Base-by-base conservation (phyloP, 2,113 vertebrate genomes). In the Melanerpes formicivorus region DNA sequence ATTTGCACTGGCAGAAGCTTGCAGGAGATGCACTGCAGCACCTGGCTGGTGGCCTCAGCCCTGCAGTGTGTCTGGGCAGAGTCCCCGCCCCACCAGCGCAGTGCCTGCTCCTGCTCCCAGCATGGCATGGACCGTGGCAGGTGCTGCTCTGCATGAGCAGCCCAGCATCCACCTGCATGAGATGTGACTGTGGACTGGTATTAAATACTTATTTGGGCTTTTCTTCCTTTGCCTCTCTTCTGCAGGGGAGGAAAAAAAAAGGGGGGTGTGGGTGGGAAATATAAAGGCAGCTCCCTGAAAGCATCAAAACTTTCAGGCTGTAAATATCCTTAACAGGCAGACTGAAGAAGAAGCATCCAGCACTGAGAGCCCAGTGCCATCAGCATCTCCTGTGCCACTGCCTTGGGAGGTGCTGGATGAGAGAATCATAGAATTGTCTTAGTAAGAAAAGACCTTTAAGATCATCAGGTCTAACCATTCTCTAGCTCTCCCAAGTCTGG, bases 61-160 rank as follows among this genome's bases (percentile, higher is more conserved):
- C 37, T 1, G 5, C 3, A 1, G 15, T 0, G 0, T 2, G 2
- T 11, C 72, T 6, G 15, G 16, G 42, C 7, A 29, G 48, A 56
- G 67, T 13, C 44, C 30, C 32, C 0, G 1, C 69, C 50, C 59
- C 76, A 13, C 4, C 29, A 17, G n/a, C 0, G 1, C 0, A 0
- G 18, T 1, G 4, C 48, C 85, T 55, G 42, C 29, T 87, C 25
- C 56, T 2, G 0, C 42, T 15, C 29, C 9, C 1, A 1, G 48
- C 66, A 3, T 0, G 1, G n/a, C 69, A 21, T 0, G 58, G 17
- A 3, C 3, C 27, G 5, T 3, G 0, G 0, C 27, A 3, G 55
- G 19, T 18, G 44, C 55, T 86, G 10, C 32, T 73, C 42, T 0
- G 59, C 50, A 18, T 40, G 16, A 29, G 29, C 88, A 60, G 48